Evolutionary conservation across 2,888 invertebrate genomes (phyloP), one percentile per base, ranked within the genome.

Genomic region (Oscheius sp.): DNA sequence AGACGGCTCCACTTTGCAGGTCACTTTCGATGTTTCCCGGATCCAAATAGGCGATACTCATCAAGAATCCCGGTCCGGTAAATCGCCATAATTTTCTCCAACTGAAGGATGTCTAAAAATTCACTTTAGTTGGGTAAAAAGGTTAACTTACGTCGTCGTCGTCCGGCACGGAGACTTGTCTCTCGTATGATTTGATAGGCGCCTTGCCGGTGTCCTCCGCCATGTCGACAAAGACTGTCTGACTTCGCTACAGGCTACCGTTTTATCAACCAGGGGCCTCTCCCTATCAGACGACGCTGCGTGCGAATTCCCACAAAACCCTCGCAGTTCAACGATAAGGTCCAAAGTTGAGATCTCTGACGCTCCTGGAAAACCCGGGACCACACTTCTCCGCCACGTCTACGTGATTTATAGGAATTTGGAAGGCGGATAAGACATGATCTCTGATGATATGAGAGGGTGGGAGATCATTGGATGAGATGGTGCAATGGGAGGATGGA

Each of bases 21-120:
- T 95, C 95, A 55, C 94, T 94, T 90, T 95, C 94, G 82, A 95
- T 94, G 89, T 95, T 95, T 71, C 95, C 95, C 16, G 95, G 95
- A 90, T 95, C 95, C 71, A 95, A 90, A 89, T 94, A 95, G 16
- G 95, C 95, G 85, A 95, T 95, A 80, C 94, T 94, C 94, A 95
- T 95, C 74, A 95, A 90, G 89, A 95, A 95, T 16, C 95, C 95
- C 16, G 95, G 95, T 5, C 95, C 95, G 0, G 94, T 94, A 89
- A 95, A 95, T 25, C 94, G 94, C 95, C 94, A 95, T 90, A 95
- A 89, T 90, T 94, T 95, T 75, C 92, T 91, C 88, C 93, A 94
- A 89, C 93, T 76, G 75, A 83, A 77, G 3, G 63, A 29, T 9
- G 74, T 77, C 83, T 81, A 73, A 58, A 79, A 73, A 23, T 12